Evolutionary conservation across 2,113 vertebrate species (phyloP).

Genomic region (Aegotheles bennettii): DNA sequence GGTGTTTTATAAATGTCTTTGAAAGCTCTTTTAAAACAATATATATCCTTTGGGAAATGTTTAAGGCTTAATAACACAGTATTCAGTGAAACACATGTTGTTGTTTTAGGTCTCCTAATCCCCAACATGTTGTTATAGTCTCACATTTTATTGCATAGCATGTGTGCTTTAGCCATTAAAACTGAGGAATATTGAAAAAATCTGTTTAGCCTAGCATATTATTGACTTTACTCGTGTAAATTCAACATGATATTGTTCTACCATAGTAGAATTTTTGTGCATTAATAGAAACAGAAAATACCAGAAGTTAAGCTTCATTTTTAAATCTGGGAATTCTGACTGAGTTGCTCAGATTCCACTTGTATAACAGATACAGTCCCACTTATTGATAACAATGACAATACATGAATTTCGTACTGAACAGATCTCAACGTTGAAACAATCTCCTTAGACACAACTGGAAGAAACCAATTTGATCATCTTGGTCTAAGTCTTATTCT

Average conservation of each 20-base stretch:
- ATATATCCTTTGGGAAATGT: not conserved
- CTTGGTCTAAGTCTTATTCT: not conserved
- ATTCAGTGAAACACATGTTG: not conserved
- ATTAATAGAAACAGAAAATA: not conserved
- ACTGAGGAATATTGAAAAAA: slow-evolving; percentile 5
- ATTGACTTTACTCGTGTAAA: slow-evolving; percentile 13
- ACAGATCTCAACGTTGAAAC: not conserved
- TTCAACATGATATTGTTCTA: not conserved
- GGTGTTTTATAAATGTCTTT: not conserved
- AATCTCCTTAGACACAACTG: not conserved
- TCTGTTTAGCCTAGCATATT: not conserved
- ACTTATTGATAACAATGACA: not conserved
- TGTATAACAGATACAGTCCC: not conserved
- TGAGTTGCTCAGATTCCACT: not conserved
- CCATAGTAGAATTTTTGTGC: not conserved
- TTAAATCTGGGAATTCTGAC: not conserved
- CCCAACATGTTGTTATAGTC: not conserved
- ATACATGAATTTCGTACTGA: not conserved
- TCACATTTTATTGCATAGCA: not conserved
- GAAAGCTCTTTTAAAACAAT: not conserved
- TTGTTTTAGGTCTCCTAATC: not conserved
- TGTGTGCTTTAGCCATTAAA: slow-evolving; percentile 1
- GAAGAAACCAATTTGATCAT: not conserved
- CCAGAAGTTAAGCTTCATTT: not conserved
- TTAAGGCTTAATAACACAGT: not conserved